phyloP scores from a whole-genome alignment of 2,888 invertebrate species.

The Alloscopus bannaensis region DNA sequence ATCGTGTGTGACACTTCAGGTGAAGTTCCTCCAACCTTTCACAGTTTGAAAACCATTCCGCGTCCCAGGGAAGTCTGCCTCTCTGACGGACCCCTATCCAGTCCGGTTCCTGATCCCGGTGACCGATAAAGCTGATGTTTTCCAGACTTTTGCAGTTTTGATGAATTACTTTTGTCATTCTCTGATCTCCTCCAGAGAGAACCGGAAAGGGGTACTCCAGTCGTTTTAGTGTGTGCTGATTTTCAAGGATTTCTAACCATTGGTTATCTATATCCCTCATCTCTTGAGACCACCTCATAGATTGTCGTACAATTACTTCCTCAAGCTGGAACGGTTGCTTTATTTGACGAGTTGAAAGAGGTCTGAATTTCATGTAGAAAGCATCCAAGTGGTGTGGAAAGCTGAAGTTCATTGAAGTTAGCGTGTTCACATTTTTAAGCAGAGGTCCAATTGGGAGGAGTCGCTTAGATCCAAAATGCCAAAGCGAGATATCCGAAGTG shows the following conservation, averaged over 20 bases:
- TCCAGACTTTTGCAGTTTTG: conserved; percentile 36
- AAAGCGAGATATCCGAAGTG: conserved; percentile 29
- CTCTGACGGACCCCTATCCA: conserved; percentile 5
- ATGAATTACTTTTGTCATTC: conserved; percentile 32
- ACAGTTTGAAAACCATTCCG: conserved; percentile 37
- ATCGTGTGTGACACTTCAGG: conserved; percentile 36
- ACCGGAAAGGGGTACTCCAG: conserved; percentile 51
- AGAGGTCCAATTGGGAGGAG: conserved; percentile 31
- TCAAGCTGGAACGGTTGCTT: conserved; percentile 38
- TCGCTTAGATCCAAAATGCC: conserved; percentile 52
- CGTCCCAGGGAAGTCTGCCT: conserved; percentile 31
- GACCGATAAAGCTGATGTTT: conserved; percentile 33
- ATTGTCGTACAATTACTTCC: conserved; percentile 49
- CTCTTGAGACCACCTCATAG: conserved; percentile 49
- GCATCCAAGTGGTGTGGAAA: conserved; percentile 47
- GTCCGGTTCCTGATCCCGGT: conserved; percentile 4
- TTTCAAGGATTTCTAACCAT: conserved; percentile 53
- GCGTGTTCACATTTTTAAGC: conserved; percentile 14
- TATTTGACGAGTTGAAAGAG: conserved; percentile 1
- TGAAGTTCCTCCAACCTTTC: conserved; percentile 33
- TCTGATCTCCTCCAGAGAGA: conserved; percentile 17
- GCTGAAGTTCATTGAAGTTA: conserved; percentile 20
- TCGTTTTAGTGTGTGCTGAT: conserved; percentile 19
- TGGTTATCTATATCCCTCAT: conserved; percentile 39
- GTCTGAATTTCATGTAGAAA: conserved; percentile 47